Conservation (phyloP, 2,113 vertebrate genomes). For the Cygnus buccinator region DNA sequence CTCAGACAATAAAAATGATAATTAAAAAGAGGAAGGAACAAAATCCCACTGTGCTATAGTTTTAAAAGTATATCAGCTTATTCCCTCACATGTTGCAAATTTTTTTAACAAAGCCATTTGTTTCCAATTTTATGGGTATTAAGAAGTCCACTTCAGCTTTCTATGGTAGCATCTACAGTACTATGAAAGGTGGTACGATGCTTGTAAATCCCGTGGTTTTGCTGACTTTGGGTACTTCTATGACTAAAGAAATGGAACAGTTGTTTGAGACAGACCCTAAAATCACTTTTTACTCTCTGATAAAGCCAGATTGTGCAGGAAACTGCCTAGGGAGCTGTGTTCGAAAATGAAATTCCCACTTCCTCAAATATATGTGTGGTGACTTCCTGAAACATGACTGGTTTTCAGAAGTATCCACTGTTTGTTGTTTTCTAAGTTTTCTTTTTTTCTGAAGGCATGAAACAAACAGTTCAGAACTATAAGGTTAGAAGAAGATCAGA, state of each 20-base stretch:
- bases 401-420: not conserved
- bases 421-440: not conserved
- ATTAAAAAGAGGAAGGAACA: slow-evolving; percentile 13
- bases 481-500: not conserved
- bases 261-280: not conserved
- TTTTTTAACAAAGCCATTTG: not conserved
- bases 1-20: not conserved
- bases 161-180: not conserved
- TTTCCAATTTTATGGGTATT: not conserved
- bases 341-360: not conserved
- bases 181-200: not conserved
- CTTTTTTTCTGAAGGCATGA: not conserved
- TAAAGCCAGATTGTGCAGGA: slow-evolving; percentile 1
- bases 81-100: not conserved
- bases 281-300: not conserved
- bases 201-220: not conserved
- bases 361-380: not conserved
- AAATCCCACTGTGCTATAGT: not conserved
- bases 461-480: not conserved
- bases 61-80: not conserved
- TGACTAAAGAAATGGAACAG: not conserved
- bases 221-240: not conserved
- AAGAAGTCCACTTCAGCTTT: not conserved
- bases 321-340: not conserved
- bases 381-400: slow-evolving; percentile 19